These are phyloP conservation scores for Clavelina lepadiformis DNA, from an alignment of 23 tunicate genomes.

Conservation along the genomic window DNA sequence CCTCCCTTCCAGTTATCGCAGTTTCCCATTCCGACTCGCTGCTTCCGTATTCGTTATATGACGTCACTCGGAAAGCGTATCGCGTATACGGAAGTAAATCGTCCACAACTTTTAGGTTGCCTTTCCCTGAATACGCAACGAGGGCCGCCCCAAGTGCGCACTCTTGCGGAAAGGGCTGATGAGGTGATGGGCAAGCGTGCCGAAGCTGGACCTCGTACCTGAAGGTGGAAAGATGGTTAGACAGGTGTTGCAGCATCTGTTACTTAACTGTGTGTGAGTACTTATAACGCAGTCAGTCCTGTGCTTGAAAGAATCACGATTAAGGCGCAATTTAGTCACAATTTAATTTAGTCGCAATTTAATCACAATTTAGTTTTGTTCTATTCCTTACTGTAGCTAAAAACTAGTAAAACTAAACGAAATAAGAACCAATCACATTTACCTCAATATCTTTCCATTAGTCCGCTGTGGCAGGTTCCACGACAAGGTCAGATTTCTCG, in stretches of 20 bases:
- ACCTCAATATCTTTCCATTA: conserved; percentile 79
- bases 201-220: conserved; percentile 62
- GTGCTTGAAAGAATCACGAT: no score
- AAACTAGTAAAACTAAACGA: neutral
- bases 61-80: conserved; percentile 61
- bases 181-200: conserved; percentile 44
- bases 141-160: conserved; percentile 37
- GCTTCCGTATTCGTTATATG: conserved; percentile 67
- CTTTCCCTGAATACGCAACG: conserved; percentile 50
- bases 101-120: conserved; percentile 10
- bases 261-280: no score
- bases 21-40: conserved; percentile 68
- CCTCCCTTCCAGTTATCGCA: conserved; percentile 38
- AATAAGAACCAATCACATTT: no score
- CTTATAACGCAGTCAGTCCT: no score
- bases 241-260: no score
- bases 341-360: neutral
- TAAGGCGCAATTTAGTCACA: no score
- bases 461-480: conserved; percentile 58
- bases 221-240: no score
- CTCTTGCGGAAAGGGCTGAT: conserved; percentile 59
- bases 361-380: neutral
- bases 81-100: conserved; percentile 50
- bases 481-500: conserved; percentile 33
- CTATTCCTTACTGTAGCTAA: neutral